Base-by-base conservation (phyloP, 2,113 vertebrate species). In the Phalacrocorax aristotelis region DNA sequence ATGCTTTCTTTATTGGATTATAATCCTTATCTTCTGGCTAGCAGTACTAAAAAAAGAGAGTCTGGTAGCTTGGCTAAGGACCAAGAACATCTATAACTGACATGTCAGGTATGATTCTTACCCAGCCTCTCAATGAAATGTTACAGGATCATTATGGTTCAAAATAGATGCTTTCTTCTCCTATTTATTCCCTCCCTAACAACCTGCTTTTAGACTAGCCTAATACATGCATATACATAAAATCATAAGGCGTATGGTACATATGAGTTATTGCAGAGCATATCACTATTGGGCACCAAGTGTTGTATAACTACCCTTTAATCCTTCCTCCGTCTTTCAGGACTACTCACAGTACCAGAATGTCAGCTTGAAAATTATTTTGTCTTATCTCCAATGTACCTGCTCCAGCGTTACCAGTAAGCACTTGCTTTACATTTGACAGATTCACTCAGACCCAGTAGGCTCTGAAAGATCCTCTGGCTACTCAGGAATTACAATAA, bases 381-480 rank as follows among this genome's bases (percentile, higher is more conserved):
- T 8, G 29, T 42, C 44, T 82, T 64, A 64, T 46, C 74, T 54
- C n/a, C 18, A 32, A 36, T 51, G 19, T 23, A 21, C 21, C 38
- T 66, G 19, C 74, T 74, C 34, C 54, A 60, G 26, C 81, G 40
- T 52, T 78, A 72, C 22, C 40, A 51, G 5, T 40, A 27, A 80
- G 14, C 49, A 36, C n/a, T 82, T 29, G 11, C 87, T 64, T 95
- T 10, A 23, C 38, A 64, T 32, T 38, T 79, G 51, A 44, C 75
- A 98, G 97, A 97, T 98, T n/a, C 94, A 98, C 27, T 82, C 95
- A 30, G 98, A 98, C 26, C 42, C 57, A 46, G 96, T 95, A 94
- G 98, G 98, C 62, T 98, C 98, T 20, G 97, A 98, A 15, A 98
- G 98, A 77, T 97, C 87, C 38, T 98, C 98, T 76, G 98, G 98